A percentile compares a stretch with the other conserved stretches of the same genome.
Evolutionary conservation across 2,113 vertebrate species (phyloP).

Genomic region (Callipepla californica): DNA sequence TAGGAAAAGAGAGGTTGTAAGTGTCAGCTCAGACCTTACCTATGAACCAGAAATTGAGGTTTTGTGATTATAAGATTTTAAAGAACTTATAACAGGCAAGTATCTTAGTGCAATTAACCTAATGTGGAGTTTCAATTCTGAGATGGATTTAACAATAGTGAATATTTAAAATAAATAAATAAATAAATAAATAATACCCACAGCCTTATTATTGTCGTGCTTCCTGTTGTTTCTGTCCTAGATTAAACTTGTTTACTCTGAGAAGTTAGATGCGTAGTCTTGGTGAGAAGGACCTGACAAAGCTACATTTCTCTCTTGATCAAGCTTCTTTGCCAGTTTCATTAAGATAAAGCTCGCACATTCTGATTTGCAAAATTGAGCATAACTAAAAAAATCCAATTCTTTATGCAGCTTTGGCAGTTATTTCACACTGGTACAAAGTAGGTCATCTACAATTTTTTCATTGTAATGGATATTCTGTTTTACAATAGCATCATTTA

Average conservation of each 20-base stretch:
- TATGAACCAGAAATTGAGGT: neutral
- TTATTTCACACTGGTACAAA: neutral
- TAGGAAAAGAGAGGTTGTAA: neutral
- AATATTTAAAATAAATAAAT: neutral
- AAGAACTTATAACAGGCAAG: neutral
- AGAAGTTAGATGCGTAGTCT: neutral
- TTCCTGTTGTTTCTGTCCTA: neutral
- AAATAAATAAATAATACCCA: too few relatives aligned
- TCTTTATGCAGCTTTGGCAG: conserved; percentile 56
- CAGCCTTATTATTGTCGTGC: neutral
- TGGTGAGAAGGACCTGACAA: neutral
- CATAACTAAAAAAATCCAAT: conserved; percentile 21
- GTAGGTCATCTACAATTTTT: conserved; percentile 21
- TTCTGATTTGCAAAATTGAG: conserved; percentile 44
- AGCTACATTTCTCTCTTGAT: neutral
- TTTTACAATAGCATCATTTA: conserved; percentile 51
- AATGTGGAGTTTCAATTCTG: neutral
- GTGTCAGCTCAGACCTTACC: neutral
- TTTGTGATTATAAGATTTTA: neutral
- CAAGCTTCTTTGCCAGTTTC: conserved; percentile 11
- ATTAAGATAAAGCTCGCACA: conserved; percentile 28
- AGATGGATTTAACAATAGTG: neutral
- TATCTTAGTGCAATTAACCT: neutral
- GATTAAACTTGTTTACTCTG: neutral
- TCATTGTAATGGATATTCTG: conserved; percentile 56